phyloP scores from a whole-genome alignment of 2,113 vertebrate species.

The Dasyornis broadbenti region DNA sequence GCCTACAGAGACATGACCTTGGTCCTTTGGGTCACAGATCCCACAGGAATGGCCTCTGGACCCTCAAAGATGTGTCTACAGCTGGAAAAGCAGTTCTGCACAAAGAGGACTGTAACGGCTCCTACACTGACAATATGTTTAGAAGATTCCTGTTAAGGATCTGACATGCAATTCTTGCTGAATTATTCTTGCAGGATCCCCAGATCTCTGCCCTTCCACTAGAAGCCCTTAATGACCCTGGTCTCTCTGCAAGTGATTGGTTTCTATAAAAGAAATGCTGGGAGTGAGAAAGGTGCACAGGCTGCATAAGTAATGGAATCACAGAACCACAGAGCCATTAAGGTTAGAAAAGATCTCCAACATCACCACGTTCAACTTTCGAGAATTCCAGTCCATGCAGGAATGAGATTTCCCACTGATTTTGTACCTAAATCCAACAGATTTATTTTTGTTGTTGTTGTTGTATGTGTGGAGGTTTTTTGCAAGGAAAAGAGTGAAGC shows the following conservation, averaged over 20 bases:
- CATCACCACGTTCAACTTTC: neutral
- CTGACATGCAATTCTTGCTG: neutral
- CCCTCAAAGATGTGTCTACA: neutral
- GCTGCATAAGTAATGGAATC: neutral
- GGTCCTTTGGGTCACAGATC: neutral
- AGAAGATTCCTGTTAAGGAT: neutral
- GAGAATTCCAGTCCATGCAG: neutral
- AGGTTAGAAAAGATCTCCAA: neutral
- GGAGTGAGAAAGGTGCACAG: neutral
- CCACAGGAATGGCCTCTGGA: neutral
- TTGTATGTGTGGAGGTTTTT: neutral
- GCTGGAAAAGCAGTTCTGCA: neutral
- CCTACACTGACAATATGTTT: neutral
- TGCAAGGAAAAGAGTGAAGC: neutral
- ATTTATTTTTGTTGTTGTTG: rapidly evolving
- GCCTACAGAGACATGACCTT: neutral
- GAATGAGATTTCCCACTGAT: neutral
- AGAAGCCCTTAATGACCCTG: neutral
- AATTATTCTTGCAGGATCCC: neutral
- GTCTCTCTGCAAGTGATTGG: neutral
- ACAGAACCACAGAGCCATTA: neutral
- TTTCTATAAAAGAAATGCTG: neutral
- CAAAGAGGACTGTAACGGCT: neutral
- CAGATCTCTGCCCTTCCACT: neutral
- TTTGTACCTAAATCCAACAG: neutral